Conservation (phyloP, 1,140 invertebrate species). For the Camponotus floridanus region DNA sequence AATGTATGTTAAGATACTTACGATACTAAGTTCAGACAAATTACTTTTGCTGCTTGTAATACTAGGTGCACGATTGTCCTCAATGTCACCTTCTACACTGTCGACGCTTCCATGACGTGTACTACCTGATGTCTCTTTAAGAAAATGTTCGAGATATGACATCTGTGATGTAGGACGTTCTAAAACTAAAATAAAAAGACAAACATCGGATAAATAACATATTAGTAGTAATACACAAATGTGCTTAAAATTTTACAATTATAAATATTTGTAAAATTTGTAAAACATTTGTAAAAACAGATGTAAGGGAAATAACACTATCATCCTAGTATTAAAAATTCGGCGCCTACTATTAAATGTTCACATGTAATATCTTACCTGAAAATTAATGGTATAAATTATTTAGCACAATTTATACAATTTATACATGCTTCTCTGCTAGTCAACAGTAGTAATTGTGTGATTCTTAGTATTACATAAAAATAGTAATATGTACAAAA, state of each 20-base stretch:
- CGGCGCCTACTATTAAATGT: constrained; percentile 7
- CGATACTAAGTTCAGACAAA: constrained; percentile 92
- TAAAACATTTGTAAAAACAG: constrained; percentile 28
- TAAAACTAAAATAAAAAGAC: constrained; percentile 89
- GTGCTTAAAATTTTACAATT: background rate
- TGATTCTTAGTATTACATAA: too few species aligned
- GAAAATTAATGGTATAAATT: constrained; percentile 17
- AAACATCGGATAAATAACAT: constrained; percentile 19
- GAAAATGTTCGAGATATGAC: constrained; percentile 95
- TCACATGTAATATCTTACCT: constrained; percentile 37
- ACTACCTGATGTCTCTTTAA: constrained; percentile 90
- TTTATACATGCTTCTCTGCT: constrained; percentile 23
- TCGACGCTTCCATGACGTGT: constrained; percentile 89
- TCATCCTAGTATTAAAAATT: constrained; percentile 21
- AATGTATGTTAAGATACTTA: constrained; percentile 83
- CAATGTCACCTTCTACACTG: constrained; percentile 92
- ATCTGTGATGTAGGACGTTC: constrained; percentile 95
- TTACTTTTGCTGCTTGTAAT: constrained; percentile 94
- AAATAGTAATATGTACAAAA: background rate
- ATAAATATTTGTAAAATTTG: background rate
- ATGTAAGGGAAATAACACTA: constrained; percentile 2
- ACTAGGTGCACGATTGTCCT: constrained; percentile 92
- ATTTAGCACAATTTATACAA: constrained; percentile 39
- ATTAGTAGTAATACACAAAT: background rate
- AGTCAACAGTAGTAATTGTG: background rate